Evolutionary conservation across 2,888 invertebrate species (phyloP).

Genomic region (Cheilosia pagana): DNA sequence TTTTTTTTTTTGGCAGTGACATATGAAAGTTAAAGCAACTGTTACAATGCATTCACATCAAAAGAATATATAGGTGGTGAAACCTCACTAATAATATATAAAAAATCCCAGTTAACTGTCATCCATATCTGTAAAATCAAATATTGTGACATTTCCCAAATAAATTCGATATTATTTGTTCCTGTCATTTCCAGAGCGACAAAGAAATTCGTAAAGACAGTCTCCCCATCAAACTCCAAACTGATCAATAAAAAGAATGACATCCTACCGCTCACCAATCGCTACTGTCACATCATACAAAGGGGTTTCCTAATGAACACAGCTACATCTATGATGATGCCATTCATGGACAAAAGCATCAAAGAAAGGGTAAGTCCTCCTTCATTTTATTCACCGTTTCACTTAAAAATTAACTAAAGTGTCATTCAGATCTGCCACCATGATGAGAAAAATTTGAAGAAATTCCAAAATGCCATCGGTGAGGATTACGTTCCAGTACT

Average conservation of each 20-base stretch:
- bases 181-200: slow-evolving; percentile 77
- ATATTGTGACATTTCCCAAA: too few relatives aligned
- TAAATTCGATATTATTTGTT: too few relatives aligned
- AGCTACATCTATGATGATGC: slow-evolving; percentile 79
- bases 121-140: too few relatives aligned
- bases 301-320: slow-evolving; percentile 80
- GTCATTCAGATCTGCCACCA: slow-evolving; percentile 79
- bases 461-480: slow-evolving; percentile 80
- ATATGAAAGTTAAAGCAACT: too few relatives aligned
- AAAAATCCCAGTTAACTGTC: too few relatives aligned
- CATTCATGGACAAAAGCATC: slow-evolving; percentile 80
- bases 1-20: too few relatives aligned
- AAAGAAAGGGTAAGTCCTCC: slow-evolving; percentile 78
- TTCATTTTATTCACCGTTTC: not conserved
- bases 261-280: slow-evolving; percentile 79
- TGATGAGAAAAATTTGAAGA: slow-evolving; percentile 80
- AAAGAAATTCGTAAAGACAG: slow-evolving; percentile 78
- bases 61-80: too few relatives aligned
- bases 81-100: too few relatives aligned
- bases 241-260: slow-evolving; percentile 80
- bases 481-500: slow-evolving; percentile 80
- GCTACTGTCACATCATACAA: slow-evolving; percentile 80
- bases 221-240: slow-evolving; percentile 79
- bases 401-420: not conserved
- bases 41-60: too few relatives aligned